Evolutionary conservation across 1,140 invertebrate genomes (phyloP).

Genomic region (Anoplolepis gracilipes): DNA sequence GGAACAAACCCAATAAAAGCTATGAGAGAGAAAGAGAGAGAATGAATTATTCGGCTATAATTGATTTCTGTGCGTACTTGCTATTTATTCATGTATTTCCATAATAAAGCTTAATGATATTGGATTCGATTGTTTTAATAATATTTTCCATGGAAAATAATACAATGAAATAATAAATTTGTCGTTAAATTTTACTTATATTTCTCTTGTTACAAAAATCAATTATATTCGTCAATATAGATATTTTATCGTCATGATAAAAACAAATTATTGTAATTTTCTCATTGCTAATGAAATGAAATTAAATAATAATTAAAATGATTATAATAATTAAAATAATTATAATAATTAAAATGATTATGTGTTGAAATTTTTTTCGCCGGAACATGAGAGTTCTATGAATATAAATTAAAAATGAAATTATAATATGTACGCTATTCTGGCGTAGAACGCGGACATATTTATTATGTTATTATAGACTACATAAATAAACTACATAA

Average conservation of each 20-base stretch:
- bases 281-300: not conserved
- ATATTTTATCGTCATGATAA: not conserved
- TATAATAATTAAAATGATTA: not conserved
- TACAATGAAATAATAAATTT: not conserved
- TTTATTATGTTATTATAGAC: not conserved
- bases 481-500: not conserved
- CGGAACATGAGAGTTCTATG: not conserved
- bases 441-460: not conserved
- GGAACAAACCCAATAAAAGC: not conserved
- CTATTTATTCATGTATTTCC: not conserved
- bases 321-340: not conserved
- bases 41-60: slow-evolving; percentile 25
- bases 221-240: not conserved
- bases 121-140: not conserved
- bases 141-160: not conserved
- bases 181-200: not conserved
- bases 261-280: not conserved
- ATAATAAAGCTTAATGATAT: not conserved
- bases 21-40: not conserved
- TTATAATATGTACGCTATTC: not conserved
- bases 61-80: not conserved
- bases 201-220: not conserved
- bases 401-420: not conserved
- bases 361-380: not conserved
- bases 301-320: not conserved